phyloP scores from a whole-genome alignment of 2,797 vertebrate genomes.

The Syndactyla subalaris region DNA sequence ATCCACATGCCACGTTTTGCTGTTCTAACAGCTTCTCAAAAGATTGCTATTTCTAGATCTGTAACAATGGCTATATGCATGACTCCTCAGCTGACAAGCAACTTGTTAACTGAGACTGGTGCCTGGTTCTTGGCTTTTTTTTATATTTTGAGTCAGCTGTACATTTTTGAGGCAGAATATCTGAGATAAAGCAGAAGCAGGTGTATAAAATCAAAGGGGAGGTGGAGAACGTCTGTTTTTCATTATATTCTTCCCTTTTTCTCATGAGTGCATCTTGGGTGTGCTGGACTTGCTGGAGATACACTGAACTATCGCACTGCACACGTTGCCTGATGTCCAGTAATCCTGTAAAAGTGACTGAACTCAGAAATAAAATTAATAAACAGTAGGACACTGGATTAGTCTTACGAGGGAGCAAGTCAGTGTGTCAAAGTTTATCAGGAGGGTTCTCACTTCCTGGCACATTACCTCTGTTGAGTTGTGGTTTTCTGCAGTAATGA shows the following conservation, averaged over 20 bases:
- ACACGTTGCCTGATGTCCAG: neutral
- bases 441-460: neutral
- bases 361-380: neutral
- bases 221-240: neutral
- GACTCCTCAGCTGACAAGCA: neutral
- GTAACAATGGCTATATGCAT: neutral
- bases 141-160: neutral
- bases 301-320: neutral
- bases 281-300: neutral
- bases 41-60: constrained; percentile 21
- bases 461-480: neutral
- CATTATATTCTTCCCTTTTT: neutral
- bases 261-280: neutral
- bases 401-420: neutral
- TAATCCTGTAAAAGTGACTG: neutral
- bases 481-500: neutral
- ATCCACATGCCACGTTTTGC: neutral
- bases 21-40: constrained; percentile 17
- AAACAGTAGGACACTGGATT: neutral
- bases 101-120: neutral
- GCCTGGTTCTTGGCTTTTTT: neutral
- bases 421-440: neutral
- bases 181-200: neutral
- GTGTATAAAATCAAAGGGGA: neutral
- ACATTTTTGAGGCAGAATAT: neutral